A percentile compares a stretch with the other conserved stretches of the same genome.
phyloP scores from a whole-genome alignment of 2,113 vertebrate species.

The Morphnarchus princeps region DNA sequence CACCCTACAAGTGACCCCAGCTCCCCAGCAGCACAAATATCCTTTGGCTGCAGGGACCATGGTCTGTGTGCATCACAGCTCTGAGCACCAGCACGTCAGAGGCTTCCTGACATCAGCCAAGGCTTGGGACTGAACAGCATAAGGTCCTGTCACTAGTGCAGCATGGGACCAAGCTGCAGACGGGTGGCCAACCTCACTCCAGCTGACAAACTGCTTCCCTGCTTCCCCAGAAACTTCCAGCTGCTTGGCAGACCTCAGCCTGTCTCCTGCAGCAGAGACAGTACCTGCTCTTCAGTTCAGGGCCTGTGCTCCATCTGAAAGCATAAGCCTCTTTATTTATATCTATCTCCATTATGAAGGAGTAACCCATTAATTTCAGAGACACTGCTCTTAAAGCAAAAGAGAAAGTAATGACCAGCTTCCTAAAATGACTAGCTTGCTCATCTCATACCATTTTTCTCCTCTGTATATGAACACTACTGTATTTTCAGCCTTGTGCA shows the following conservation, averaged over 20 bases:
- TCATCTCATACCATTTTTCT: neutral
- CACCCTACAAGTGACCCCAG: rapidly evolving
- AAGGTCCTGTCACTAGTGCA: neutral
- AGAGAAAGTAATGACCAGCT: neutral
- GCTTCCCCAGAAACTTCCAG: neutral
- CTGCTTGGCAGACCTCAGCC: neutral
- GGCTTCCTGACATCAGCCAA: neutral
- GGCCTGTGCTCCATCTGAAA: neutral
- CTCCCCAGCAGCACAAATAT: neutral
- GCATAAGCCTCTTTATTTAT: neutral
- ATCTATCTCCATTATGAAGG: neutral
- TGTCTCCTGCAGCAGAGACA: neutral
- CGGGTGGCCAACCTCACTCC: neutral
- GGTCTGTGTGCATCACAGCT: too few relatives aligned
- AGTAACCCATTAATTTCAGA: neutral
- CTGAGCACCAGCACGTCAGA: neutral
- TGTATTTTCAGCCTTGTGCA: neutral
- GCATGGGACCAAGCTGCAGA: neutral
- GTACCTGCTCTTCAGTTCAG: neutral
- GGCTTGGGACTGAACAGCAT: neutral
- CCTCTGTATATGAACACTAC: neutral
- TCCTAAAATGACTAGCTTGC: neutral
- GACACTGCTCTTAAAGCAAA: neutral
- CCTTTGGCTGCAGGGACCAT: neutral
- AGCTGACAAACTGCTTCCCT: neutral